phyloP scores from a whole-genome alignment of 1,140 invertebrate species.

The Copidosoma floridanum region DNA sequence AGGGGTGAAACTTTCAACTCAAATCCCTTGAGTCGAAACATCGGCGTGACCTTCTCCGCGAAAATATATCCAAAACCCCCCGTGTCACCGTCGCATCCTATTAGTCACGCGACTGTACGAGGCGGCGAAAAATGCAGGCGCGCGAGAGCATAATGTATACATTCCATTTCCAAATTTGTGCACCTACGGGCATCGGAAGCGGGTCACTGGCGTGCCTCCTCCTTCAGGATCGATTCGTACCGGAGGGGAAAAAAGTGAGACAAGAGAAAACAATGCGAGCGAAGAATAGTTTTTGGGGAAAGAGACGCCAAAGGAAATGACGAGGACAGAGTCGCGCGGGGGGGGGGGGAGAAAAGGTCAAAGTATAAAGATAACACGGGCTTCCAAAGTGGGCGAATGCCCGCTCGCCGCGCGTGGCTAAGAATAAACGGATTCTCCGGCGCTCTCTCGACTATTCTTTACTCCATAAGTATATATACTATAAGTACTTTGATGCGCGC shows the following conservation, averaged over 20 bases:
- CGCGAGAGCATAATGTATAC: too few relatives aligned
- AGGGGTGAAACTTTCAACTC: too few relatives aligned
- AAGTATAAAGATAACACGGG: neutral
- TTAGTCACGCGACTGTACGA: too few relatives aligned
- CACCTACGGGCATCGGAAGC: neutral
- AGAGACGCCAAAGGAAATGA: slow-evolving; percentile 2
- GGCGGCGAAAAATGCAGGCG: too few relatives aligned
- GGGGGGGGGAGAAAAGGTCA: neutral
- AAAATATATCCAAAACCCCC: too few relatives aligned
- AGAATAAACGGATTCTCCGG: slow-evolving; percentile 46
- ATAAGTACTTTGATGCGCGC: too few relatives aligned
- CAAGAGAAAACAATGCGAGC: neutral
- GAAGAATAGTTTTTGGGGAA: neutral
- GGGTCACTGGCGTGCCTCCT: slow-evolving; percentile 7
- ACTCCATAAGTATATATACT: too few relatives aligned
- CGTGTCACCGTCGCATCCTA: too few relatives aligned
- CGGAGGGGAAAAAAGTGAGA: neutral
- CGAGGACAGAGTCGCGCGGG: neutral
- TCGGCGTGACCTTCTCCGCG: too few relatives aligned
- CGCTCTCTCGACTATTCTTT: too few relatives aligned
- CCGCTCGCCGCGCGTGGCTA: too few relatives aligned
- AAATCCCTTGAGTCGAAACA: too few relatives aligned
- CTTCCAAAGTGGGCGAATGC: slow-evolving; percentile 28
- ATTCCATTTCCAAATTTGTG: slow-evolving; percentile 14
- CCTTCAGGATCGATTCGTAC: neutral